Evolutionary conservation across 2,888 invertebrate species (phyloP), one percentile per base, ranked within the genome.

Genomic region (Acleris sparsana): DNA sequence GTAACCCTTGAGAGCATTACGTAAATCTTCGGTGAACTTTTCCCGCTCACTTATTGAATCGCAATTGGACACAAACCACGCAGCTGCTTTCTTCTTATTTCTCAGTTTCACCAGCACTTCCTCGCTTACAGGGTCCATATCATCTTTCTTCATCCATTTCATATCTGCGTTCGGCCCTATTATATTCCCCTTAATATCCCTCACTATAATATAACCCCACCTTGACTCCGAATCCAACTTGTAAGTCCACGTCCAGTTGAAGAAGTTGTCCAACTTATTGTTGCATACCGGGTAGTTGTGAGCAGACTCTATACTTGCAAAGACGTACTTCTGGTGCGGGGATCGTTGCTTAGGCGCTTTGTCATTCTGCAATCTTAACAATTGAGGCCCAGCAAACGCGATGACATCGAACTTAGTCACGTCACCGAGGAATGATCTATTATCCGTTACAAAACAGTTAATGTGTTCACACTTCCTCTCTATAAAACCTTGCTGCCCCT

Each of bases 211-310:
- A 61, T 87, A 90, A 0, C 84, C 84, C 88, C 87, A 89, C 53
- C 72, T 76, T 3, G 84, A 71, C 63, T 89, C 88, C 0, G 89
- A 88, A 55, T 83, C 80, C 11, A 87, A 67, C 72, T 71, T 82
- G 49, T 84, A 90, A 0, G 89, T 88, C 88, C 87, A 89, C 1
- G 89, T 89, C 89, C 88, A 89, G 49, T 90, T 90, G 64, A 90
- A 90, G 60, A 74, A 88, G 17, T 75, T 74, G 33, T 90, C 75
- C 11, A 80, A 80, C 18, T 68, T 66, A 2, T 76, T 60, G 0
- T 75, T 67, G 67, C 89, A 88, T 0, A 82, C 52, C 0, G 86
- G 85, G 69, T 86, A 88, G 49, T 86, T 75, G 2, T 76, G 75
- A 18, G 87, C 72, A 1, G 90, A 87, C 72, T 90, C 89, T 56